These are phyloP conservation scores for Tenebrosternarchus preto DNA, from an alignment of 2,113 vertebrate genomes.

Conservation along the genomic window DNA sequence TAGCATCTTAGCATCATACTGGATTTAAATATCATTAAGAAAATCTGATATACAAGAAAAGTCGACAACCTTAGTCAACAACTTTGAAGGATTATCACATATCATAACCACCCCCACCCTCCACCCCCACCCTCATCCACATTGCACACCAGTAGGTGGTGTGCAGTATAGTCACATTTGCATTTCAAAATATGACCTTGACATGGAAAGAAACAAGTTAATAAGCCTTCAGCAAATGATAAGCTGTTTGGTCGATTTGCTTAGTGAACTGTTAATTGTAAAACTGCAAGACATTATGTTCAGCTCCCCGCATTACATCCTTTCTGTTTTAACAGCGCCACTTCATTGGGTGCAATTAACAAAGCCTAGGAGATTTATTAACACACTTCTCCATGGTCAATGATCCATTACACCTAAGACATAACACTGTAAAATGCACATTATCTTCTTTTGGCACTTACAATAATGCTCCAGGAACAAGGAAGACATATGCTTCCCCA, in stretches of 20 bases:
- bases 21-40: too few relatives aligned
- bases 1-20: too few relatives aligned
- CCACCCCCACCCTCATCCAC: conserved; percentile 26
- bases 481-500: conserved; percentile 86
- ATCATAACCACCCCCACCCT: background rate
- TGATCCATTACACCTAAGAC: conserved; percentile 90
- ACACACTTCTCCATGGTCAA: conserved; percentile 86
- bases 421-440: conserved; percentile 90
- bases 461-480: conserved; percentile 87
- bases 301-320: conserved; percentile 84
- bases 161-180: conserved; percentile 40
- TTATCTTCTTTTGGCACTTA: conserved; percentile 89
- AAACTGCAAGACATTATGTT: conserved; percentile 90
- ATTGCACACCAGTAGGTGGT: background rate
- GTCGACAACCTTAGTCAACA: background rate
- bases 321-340: conserved; percentile 91
- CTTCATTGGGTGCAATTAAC: conserved; percentile 91
- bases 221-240: conserved; percentile 89
- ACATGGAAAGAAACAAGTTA: conserved; percentile 84
- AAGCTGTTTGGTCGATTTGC: conserved; percentile 85
- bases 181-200: conserved; percentile 83
- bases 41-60: background rate
- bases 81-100: background rate
- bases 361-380: conserved; percentile 90
- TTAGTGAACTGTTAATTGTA: conserved; percentile 91